Conservation (phyloP, 2,113 vertebrate species). For the Enhydra lutris region DNA sequence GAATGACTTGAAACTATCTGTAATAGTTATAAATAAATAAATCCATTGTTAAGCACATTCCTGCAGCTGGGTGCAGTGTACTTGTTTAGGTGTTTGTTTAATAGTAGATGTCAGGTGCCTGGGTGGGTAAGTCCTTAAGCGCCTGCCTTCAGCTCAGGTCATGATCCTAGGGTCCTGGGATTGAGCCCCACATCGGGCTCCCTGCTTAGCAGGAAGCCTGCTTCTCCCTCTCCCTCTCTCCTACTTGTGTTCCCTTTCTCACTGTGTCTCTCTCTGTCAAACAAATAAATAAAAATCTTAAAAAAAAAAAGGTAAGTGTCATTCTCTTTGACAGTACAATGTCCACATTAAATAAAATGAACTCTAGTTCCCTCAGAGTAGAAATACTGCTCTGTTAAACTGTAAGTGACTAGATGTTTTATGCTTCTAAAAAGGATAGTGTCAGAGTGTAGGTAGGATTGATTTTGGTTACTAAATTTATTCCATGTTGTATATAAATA, state of each 20-base stretch:
- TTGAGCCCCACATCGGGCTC: no score
- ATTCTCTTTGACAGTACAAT: slow-evolving; percentile 10
- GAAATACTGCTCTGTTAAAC: slow-evolving; percentile 17
- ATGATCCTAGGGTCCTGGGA: no score
- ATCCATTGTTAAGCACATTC: background rate
- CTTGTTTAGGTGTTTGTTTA: background rate
- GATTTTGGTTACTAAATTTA: background rate
- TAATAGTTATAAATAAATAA: slow-evolving; percentile 7
- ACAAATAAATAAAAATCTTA: no score
- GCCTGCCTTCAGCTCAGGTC: no score
- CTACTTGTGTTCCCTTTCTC: no score
- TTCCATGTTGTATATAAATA: background rate
- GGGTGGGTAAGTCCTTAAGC: no score
- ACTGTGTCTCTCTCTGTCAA: no score
- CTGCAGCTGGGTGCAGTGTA: background rate
- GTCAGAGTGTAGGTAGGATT: background rate
- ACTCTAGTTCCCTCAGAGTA: background rate
- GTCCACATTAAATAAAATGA: background rate
- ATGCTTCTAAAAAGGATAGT: background rate
- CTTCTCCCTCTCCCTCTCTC: no score
- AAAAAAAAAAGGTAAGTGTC: background rate
- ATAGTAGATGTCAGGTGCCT: background rate
- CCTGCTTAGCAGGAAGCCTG: no score
- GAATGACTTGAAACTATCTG: background rate
- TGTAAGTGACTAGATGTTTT: background rate